A percentile compares a stretch with the other conserved stretches of the same genome.
Evolutionary conservation across 2,797 vertebrate species (phyloP).

Genomic region (Myotis pilosus): DNA sequence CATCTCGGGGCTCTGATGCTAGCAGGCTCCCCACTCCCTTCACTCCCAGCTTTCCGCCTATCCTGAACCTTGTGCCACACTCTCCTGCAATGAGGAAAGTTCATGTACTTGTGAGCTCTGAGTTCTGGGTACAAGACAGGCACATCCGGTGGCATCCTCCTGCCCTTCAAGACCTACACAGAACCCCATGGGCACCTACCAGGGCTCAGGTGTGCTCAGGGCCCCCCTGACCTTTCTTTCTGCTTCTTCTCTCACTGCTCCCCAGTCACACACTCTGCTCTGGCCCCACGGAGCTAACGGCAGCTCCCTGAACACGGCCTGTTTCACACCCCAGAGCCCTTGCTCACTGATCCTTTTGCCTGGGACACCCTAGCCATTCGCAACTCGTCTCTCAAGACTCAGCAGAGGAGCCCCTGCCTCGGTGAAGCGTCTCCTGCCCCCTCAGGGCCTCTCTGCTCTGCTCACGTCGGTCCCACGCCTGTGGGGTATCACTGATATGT

Average conservation of each 20-base stretch:
- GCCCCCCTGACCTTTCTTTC: neutral
- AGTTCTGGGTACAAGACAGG: neutral
- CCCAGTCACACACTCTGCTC: neutral
- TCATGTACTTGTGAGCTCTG: neutral
- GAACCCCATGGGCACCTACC: neutral
- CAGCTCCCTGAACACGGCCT: neutral
- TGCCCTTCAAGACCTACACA: neutral
- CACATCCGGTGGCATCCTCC: neutral
- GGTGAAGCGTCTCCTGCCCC: neutral
- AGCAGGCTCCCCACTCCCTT: neutral
- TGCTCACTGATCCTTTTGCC: neutral
- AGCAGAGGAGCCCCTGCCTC: neutral
- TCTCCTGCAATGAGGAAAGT: neutral
- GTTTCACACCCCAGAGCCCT: neutral
- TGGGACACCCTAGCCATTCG: neutral
- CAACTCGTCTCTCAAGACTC: neutral
- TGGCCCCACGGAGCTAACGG: neutral
- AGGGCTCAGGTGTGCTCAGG: neutral
- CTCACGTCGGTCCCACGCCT: neutral
- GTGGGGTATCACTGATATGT: neutral
- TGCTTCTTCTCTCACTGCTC: neutral
- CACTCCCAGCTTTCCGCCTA: neutral
- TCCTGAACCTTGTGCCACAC: neutral
- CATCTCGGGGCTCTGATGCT: neutral
- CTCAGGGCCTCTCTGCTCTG: neutral